phyloP scores from a whole-genome alignment of 1,140 invertebrate genomes.

The Amphibalanus amphitrite region DNA sequence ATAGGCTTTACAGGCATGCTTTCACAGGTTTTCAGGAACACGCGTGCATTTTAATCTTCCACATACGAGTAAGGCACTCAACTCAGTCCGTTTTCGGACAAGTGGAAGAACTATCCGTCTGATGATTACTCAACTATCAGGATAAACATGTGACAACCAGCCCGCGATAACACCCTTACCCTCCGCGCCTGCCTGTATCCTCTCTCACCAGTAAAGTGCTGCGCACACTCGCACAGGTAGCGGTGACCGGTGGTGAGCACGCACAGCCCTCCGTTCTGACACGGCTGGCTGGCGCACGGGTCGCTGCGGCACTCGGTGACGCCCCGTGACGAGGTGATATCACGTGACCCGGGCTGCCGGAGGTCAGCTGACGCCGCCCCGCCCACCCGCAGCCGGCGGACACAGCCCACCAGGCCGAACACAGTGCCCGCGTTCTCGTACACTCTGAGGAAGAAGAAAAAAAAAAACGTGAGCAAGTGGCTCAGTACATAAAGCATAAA shows the following conservation, averaged over 20 bases:
- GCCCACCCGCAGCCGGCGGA: constrained; percentile 53
- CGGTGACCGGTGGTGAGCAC: constrained; percentile 35
- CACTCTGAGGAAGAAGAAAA: constrained; percentile 43
- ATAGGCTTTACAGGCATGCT: too few species aligned
- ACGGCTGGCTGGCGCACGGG: constrained; percentile 56
- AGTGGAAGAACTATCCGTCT: too few species aligned
- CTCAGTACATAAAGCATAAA: too few species aligned
- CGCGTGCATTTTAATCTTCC: too few species aligned
- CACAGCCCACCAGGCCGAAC: constrained; percentile 64
- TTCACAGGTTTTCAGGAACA: too few species aligned
- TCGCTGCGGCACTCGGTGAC: constrained; percentile 37
- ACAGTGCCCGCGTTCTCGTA: constrained; percentile 69
- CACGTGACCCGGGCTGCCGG: constrained; percentile 17
- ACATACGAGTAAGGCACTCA: too few species aligned
- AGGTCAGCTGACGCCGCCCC: constrained; percentile 37
- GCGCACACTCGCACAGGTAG: neutral
- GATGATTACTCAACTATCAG: too few species aligned
- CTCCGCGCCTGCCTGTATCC: too few species aligned
- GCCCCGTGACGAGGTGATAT: constrained; percentile 14
- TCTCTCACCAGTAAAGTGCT: neutral
- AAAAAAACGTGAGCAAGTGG: too few species aligned
- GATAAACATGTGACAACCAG: too few species aligned
- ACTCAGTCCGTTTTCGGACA: too few species aligned
- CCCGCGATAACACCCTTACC: too few species aligned
- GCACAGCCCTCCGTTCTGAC: constrained; percentile 63